Evolutionary conservation across 2,888 invertebrate species (phyloP).

Genomic region (Tetheella fluctuosa): DNA sequence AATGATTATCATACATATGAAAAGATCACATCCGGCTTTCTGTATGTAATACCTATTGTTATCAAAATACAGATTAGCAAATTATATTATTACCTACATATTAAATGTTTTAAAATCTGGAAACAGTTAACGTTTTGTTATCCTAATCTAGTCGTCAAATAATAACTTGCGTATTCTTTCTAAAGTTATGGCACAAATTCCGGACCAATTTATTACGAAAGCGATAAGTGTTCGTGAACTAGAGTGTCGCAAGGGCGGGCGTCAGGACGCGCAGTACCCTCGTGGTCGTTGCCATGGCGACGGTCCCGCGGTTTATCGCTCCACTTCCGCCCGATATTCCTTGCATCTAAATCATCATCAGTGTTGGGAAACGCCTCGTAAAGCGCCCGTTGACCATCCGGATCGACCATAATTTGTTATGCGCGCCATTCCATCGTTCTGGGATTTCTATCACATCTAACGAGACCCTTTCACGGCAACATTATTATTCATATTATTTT

Average conservation of each 20-base stretch:
- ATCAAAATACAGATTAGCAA: too few species aligned
- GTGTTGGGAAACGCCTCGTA: slow-evolving; percentile 73
- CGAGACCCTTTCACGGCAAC: not conserved
- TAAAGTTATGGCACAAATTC: slow-evolving; percentile 73
- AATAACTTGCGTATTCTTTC: slow-evolving; percentile 57
- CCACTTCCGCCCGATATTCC: slow-evolving; percentile 72
- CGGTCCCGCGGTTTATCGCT: slow-evolving; percentile 65
- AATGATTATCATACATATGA: too few species aligned
- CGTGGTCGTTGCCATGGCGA: slow-evolving; percentile 63
- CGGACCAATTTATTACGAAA: slow-evolving; percentile 81
- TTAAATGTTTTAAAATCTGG: too few species aligned
- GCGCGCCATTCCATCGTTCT: slow-evolving; percentile 36
- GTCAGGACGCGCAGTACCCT: slow-evolving; percentile 40
- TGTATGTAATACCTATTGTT: too few species aligned
- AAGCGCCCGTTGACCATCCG: slow-evolving; percentile 73
- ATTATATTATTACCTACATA: too few species aligned
- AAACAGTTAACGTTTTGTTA: not conserved
- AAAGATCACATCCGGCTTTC: too few species aligned
- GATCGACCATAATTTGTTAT: slow-evolving; percentile 58
- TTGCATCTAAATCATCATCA: slow-evolving; percentile 83
- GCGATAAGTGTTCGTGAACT: slow-evolving; percentile 80
- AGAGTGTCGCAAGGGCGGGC: slow-evolving; percentile 60
- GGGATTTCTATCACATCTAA: slow-evolving; percentile 37
- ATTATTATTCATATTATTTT: slow-evolving; percentile 1
- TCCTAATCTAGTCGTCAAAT: too few species aligned